These are phyloP conservation scores for Hyles vespertilio DNA, from an alignment of 1,140 invertebrate genomes.

Conservation along the genomic window DNA sequence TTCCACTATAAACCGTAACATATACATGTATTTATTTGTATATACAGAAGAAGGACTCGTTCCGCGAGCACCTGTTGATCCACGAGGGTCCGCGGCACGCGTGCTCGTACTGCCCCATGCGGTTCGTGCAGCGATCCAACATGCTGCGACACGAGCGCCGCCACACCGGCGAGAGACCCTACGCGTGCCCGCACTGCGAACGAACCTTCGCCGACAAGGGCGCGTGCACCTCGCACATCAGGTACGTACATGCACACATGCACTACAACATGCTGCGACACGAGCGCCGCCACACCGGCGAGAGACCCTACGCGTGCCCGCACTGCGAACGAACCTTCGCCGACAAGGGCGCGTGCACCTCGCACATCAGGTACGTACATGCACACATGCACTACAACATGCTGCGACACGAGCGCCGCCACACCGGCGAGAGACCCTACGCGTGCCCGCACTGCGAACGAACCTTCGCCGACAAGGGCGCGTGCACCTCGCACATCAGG, in stretches of 20 bases:
- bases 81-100: slow-evolving; percentile 76
- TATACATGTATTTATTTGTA: background rate
- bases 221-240: slow-evolving; percentile 75
- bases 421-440: slow-evolving; percentile 77
- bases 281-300: slow-evolving; percentile 75
- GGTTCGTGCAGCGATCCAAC: slow-evolving; percentile 77
- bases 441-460: slow-evolving; percentile 73
- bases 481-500: slow-evolving; percentile 75
- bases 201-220: slow-evolving; percentile 77
- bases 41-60: slow-evolving; percentile 73
- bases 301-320: slow-evolving; percentile 76
- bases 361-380: slow-evolving; percentile 59
- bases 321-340: slow-evolving; percentile 75
- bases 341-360: slow-evolving; percentile 77
- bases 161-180: slow-evolving; percentile 77
- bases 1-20: too few relatives aligned
- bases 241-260: slow-evolving; percentile 19
- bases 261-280: slow-evolving; percentile 76
- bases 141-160: slow-evolving; percentile 75
- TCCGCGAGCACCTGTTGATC: slow-evolving; percentile 76
- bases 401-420: slow-evolving; percentile 74
- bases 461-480: slow-evolving; percentile 77
- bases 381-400: slow-evolving; percentile 66
- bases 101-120: slow-evolving; percentile 76
- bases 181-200: slow-evolving; percentile 73